These are phyloP conservation scores for Calameuta idolon DNA, from an alignment of 2,888 invertebrate species.

Conservation along the genomic window DNA sequence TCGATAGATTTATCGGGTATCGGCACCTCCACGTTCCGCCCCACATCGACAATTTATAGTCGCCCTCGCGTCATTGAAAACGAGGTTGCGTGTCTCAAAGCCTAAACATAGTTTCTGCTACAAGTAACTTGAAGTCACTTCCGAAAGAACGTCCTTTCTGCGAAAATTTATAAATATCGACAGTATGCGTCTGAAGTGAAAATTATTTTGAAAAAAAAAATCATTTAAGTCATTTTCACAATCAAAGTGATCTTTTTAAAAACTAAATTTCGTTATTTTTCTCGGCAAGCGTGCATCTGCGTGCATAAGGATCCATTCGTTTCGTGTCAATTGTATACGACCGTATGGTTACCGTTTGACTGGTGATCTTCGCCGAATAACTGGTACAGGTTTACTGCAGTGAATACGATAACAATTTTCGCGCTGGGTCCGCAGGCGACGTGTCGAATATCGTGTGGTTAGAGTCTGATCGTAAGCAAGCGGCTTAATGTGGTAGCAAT, in stretches of 20 bases:
- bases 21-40: conserved; percentile 45
- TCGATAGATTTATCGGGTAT: conserved; percentile 61
- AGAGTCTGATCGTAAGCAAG: not conserved
- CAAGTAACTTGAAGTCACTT: not conserved
- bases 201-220: not conserved
- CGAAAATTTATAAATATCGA: not conserved
- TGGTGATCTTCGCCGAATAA: not conserved
- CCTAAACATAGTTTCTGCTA: not conserved
- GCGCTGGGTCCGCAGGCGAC: not conserved
- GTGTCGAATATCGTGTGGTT: not conserved
- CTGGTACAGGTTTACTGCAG: not conserved
- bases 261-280: not conserved
- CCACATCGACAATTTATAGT: conserved; percentile 47
- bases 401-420: not conserved
- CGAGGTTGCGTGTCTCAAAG: conserved; percentile 18
- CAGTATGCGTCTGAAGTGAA: not conserved
- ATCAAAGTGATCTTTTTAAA: not conserved
- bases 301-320: not conserved
- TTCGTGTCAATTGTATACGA: not conserved
- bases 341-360: not conserved
- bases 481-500: not conserved
- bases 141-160: not conserved
- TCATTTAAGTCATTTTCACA: not conserved
- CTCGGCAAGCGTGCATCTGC: not conserved
- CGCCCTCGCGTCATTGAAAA: conserved; percentile 38